A percentile compares a stretch with the other conserved stretches of the same genome.
phyloP scores from a whole-genome alignment of 2,113 vertebrate genomes.

The Clarias batrachus region DNA sequence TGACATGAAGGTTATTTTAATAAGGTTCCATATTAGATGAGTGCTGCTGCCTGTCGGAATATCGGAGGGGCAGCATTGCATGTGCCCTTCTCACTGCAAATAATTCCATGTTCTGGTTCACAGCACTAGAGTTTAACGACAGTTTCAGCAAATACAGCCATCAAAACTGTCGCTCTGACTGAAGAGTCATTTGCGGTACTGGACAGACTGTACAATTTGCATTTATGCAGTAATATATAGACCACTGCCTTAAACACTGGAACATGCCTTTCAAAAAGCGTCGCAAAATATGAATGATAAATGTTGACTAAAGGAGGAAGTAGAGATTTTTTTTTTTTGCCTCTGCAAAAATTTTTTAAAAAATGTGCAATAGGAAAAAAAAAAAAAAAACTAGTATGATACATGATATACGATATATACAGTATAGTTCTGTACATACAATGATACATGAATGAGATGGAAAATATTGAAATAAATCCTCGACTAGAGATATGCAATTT shows the following conservation, averaged over 20 bases:
- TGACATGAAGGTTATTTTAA: not conserved
- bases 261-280: not conserved
- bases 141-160: not conserved
- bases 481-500: not conserved
- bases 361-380: not conserved
- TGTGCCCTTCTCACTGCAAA: not conserved
- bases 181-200: not conserved
- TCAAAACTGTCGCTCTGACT: not conserved
- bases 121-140: not conserved
- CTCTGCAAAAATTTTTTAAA: not conserved
- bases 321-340: not conserved
- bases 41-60: not conserved
- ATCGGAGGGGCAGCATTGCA: not conserved
- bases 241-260: not conserved
- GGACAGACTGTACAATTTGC: not conserved
- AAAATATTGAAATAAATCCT: not conserved
- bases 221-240: not conserved
- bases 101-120: not conserved
- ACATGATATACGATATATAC: too few relatives aligned
- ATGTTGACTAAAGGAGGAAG: not conserved
- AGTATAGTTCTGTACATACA: not conserved
- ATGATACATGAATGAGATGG: not conserved
- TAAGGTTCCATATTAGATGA: not conserved
- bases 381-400: not conserved
- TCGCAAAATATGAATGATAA: not conserved